These are phyloP conservation scores for Euwallacea fornicatus DNA, from an alignment of 1,140 invertebrate species.

Conservation along the genomic window DNA sequence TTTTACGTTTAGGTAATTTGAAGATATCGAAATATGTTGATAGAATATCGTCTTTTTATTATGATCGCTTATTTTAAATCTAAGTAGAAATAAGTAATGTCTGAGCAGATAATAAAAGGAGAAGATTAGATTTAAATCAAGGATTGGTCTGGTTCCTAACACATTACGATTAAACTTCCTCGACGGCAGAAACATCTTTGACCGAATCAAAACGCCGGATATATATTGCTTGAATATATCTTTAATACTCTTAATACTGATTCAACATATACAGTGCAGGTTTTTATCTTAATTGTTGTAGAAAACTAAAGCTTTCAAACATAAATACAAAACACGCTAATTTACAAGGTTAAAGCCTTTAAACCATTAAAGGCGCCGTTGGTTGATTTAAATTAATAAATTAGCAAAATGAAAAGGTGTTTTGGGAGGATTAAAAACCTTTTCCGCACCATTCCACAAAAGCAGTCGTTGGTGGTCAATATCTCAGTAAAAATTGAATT, in stretches of 20 bases:
- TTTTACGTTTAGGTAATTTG: constrained; percentile 39
- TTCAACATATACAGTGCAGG: constrained; percentile 49
- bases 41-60: constrained; percentile 38
- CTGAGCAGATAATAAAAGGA: constrained; percentile 21
- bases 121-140: constrained; percentile 18
- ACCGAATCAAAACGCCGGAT: background rate
- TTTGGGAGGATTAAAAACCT: no score
- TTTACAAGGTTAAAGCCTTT: constrained; percentile 27
- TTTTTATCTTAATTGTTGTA: constrained; percentile 43
- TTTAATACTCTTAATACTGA: constrained; percentile 48
- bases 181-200: no score
- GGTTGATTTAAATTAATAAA: no score
- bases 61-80: constrained; percentile 38
- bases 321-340: constrained; percentile 46
- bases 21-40: constrained; percentile 44
- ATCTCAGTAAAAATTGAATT: no score
- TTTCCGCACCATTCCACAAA: no score
- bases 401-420: no score
- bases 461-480: no score
- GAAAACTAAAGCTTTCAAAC: constrained; percentile 48
- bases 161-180: background rate
- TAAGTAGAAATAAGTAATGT: constrained; percentile 28
- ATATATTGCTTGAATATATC: constrained; percentile 34
- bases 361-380: no score
- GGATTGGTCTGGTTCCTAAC: background rate